Evolutionary conservation across 2,113 vertebrate genomes (phyloP).

Genomic region (Tragelaphus buxtoni): DNA sequence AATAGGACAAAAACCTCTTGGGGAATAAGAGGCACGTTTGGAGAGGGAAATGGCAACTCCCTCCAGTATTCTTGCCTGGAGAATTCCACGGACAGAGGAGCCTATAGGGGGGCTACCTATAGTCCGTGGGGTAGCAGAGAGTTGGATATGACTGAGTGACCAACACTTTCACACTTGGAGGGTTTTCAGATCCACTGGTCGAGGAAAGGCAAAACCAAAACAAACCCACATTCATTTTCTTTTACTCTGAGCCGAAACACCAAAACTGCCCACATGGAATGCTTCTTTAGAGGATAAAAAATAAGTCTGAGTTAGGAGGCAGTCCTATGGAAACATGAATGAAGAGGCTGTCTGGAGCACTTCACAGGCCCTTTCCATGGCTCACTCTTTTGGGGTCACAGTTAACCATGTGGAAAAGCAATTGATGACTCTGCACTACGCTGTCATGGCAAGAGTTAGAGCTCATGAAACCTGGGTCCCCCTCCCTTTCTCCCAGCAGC

Average conservation of each 20-base stretch:
- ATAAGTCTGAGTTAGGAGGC: background rate
- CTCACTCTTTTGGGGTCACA: background rate
- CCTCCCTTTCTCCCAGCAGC: background rate
- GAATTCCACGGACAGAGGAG: background rate
- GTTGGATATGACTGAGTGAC: background rate
- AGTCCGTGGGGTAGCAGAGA: background rate
- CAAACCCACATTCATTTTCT: background rate
- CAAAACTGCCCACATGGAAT: background rate
- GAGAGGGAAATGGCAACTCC: background rate
- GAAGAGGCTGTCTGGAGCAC: background rate
- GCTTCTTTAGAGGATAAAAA: background rate
- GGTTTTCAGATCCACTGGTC: background rate
- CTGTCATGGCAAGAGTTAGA: background rate
- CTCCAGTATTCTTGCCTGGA: background rate
- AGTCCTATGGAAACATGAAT: background rate
- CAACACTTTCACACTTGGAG: background rate
- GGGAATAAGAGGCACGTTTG: background rate
- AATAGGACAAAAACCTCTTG: background rate
- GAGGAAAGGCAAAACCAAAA: background rate
- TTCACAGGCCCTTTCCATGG: accelerated
- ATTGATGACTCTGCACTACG: background rate
- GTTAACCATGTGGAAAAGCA: background rate
- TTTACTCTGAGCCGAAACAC: background rate
- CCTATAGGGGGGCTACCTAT: background rate
- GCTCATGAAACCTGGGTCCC: background rate